Base-by-base conservation (phyloP, 2,797 vertebrate species). In the Megaceryle alcyon region DNA sequence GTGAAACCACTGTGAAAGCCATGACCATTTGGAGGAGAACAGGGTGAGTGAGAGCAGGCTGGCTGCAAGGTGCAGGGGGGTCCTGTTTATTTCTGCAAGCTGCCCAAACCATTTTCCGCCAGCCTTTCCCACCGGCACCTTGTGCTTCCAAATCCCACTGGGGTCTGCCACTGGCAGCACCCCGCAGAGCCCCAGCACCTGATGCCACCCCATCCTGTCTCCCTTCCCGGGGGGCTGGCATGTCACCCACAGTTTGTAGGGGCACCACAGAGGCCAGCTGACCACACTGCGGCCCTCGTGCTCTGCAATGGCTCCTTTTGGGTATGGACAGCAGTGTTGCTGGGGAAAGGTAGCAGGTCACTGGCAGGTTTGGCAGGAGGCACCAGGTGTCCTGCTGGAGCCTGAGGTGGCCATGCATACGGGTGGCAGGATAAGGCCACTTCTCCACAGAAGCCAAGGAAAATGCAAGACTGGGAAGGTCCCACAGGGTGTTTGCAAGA, bases 301-400 rank as follows among this genome's bases (percentile, higher is more conserved):
- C 31, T 56, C 54, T 3, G 11, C 54, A 56, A 20, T 7, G 54
- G 31, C 54, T 56, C 46, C 69, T 8, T 53, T 33, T 60, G 29
- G 25, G 39, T 54, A 17, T 26, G 33, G 29, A 46, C 48, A 22
- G 48, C 39, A 3, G 12, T 49, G 14, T 63, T 56, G 49, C 66
- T 41, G 59, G 43, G 43, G 33, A 82, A 54, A 29, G 7, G 46
- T 8, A 46, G 33, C 17, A 28, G 29, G 61, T 29, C 37, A 12
- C n/a, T 5, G 61, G 4, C 14, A n/a, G 44, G 14, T 48, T 56
- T 5, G 2, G 21, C 22, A 31, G 63, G 33, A 75, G 61, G 23
- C 26, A 25, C 16, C 1, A 0, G 26, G 46, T 13, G 14, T 37
- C 10, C 1, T n/a, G 16, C 44, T 0, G 6, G 41, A 65, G 18